Evolutionary conservation across 2,888 invertebrate species (phyloP).

Genomic region (Macrophya annulata): DNA sequence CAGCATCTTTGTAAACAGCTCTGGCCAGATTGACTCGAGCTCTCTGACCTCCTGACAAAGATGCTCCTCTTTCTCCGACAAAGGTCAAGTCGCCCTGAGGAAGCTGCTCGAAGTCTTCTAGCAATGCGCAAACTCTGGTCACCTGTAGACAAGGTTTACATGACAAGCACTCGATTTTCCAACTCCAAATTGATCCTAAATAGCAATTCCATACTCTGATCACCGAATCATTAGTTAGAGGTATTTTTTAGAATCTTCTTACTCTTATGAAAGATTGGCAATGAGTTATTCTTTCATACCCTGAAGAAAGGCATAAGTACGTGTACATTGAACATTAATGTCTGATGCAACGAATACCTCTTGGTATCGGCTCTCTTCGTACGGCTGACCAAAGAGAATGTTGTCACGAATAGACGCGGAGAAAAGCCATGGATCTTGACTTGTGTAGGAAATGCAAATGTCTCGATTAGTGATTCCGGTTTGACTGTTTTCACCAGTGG

Average conservation of each 20-base stretch:
- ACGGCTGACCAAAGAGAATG: conserved; percentile 87
- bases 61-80: conserved; percentile 91
- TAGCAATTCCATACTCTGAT: background rate
- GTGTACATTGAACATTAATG: background rate
- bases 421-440: conserved; percentile 88
- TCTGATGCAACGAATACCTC: conserved; percentile 77
- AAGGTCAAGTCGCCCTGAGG: conserved; percentile 89
- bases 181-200: background rate
- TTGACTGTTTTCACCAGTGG: background rate
- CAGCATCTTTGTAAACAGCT: conserved; percentile 89
- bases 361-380: conserved; percentile 84
- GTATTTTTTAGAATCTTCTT: background rate
- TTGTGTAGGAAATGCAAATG: conserved; percentile 82
- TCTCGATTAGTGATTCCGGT: conserved; percentile 45
- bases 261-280: background rate
- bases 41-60: conserved; percentile 92
- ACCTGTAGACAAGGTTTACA: conserved; percentile 77
- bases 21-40: conserved; percentile 91
- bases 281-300: background rate
- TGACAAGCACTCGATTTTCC: background rate
- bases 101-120: conserved; percentile 87
- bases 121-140: conserved; percentile 85
- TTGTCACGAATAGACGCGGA: conserved; percentile 85
- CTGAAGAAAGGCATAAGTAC: background rate
- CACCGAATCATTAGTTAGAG: background rate